These are phyloP conservation scores for Melikaiella ostensackeni DNA, from an alignment of 2,888 invertebrate genomes.

Conservation along the genomic window DNA sequence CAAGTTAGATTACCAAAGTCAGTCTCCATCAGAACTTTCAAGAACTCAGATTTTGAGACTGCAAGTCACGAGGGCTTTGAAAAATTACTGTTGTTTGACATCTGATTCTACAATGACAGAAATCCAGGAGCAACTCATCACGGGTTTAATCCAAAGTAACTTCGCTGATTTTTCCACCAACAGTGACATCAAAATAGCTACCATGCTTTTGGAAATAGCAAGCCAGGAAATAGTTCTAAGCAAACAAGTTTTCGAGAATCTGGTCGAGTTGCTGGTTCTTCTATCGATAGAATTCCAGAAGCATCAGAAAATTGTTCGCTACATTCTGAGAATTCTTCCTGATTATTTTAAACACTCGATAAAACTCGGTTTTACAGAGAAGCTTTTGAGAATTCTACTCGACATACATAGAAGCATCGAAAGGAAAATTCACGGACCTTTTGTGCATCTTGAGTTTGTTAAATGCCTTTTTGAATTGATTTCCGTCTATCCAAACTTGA, in stretches of 20 bases:
- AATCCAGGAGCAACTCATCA: constrained; percentile 59
- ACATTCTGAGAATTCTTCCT: constrained; percentile 72
- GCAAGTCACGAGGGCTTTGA: constrained; percentile 61
- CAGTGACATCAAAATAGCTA: constrained; percentile 66
- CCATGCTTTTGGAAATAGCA: constrained; percentile 69
- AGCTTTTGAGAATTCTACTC: constrained; percentile 47
- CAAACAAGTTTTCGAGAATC: constrained; percentile 60
- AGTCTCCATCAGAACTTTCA: constrained; percentile 21
- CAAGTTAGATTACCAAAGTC: constrained; percentile 39
- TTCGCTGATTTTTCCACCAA: constrained; percentile 57
- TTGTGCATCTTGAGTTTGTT: constrained; percentile 72
- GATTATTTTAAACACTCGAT: constrained; percentile 56
- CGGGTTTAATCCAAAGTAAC: constrained; percentile 64
- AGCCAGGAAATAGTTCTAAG: constrained; percentile 57
- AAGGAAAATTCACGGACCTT: constrained; percentile 70
- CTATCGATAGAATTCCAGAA: constrained; percentile 68
- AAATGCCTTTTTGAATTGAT: constrained; percentile 75
- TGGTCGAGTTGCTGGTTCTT: constrained; percentile 66
- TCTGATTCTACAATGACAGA: constrained; percentile 52
- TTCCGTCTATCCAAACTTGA: constrained; percentile 62
- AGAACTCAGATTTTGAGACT: constrained; percentile 59
- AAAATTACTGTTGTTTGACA: constrained; percentile 62
- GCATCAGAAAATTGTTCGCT: constrained; percentile 68
- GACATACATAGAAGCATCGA: constrained; percentile 43
- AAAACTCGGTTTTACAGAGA: constrained; percentile 24